Conservation (phyloP, 1,140 invertebrate genomes). For the Megathymus violae region DNA sequence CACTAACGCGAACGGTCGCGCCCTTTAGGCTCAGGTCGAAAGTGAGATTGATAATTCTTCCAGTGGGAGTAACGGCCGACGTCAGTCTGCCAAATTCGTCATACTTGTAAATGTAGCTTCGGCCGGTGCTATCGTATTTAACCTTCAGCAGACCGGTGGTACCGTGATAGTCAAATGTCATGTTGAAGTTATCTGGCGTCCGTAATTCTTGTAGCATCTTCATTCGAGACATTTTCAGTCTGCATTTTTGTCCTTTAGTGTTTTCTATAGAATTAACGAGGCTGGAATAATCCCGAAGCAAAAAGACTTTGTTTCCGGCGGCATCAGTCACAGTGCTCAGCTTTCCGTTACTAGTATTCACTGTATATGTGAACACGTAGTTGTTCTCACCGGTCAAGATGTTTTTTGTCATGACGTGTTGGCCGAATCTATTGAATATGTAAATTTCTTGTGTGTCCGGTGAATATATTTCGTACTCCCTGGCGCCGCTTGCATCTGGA, state of each 20-base stretch:
- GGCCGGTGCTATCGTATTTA: conserved; percentile 94
- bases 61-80: conserved; percentile 95
- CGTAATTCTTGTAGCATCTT: conserved; percentile 94
- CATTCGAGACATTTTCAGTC: conserved; percentile 94
- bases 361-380: conserved; percentile 97
- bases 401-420: conserved; percentile 96
- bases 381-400: conserved; percentile 96
- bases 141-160: conserved; percentile 94
- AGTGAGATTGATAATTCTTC: conserved; percentile 92
- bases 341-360: conserved; percentile 98
- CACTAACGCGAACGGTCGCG: conserved; percentile 92
- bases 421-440: conserved; percentile 97
- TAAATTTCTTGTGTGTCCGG: conserved; percentile 98
- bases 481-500: conserved; percentile 91
- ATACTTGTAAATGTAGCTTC: conserved; percentile 97
- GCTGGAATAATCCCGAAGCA: conserved; percentile 93
- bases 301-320: conserved; percentile 96
- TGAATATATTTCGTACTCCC: conserved; percentile 97
- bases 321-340: conserved; percentile 96
- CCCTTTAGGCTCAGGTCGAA: conserved; percentile 95
- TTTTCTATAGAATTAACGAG: conserved; percentile 97
- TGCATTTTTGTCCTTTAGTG: conserved; percentile 96
- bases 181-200: conserved; percentile 95
- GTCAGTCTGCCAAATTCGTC: conserved; percentile 96
- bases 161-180: conserved; percentile 96